Evolutionary conservation across 2,113 vertebrate species (phyloP).

Genomic region (Dendropsophus ebraccatus): DNA sequence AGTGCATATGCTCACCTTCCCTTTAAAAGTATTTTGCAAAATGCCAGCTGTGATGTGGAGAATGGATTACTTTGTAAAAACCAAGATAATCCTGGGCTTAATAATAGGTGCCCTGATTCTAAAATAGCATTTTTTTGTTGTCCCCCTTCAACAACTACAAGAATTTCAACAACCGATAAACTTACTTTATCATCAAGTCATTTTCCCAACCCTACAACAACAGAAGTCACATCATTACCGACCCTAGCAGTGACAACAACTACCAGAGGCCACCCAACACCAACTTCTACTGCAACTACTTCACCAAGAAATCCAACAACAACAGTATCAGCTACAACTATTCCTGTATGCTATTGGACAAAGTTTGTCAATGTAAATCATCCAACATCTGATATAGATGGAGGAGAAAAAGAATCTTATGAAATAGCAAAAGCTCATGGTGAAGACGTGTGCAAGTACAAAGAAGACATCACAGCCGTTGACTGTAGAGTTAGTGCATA

Average conservation of each 20-base stretch:
- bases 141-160: neutral
- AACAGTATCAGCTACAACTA: neutral
- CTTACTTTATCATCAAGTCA: no score
- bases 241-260: neutral
- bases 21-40: neutral
- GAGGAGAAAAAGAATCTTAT: constrained; percentile 16
- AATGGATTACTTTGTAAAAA: neutral
- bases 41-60: neutral
- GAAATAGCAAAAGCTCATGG: neutral
- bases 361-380: neutral
- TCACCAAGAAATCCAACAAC: no score
- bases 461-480: neutral
- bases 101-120: neutral
- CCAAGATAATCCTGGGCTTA: neutral
- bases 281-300: neutral
- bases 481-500: neutral
- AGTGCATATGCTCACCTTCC: neutral
- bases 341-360: neutral
- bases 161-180: neutral
- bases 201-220: no score
- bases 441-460: neutral
- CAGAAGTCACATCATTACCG: neutral
- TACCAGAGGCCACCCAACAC: neutral
- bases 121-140: neutral
- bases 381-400: neutral